Percentiles rank a stretch among this genome's conserved stretches.
phyloP scores from a whole-genome alignment of 2,113 vertebrate species.

The Oplegnathus fasciatus region DNA sequence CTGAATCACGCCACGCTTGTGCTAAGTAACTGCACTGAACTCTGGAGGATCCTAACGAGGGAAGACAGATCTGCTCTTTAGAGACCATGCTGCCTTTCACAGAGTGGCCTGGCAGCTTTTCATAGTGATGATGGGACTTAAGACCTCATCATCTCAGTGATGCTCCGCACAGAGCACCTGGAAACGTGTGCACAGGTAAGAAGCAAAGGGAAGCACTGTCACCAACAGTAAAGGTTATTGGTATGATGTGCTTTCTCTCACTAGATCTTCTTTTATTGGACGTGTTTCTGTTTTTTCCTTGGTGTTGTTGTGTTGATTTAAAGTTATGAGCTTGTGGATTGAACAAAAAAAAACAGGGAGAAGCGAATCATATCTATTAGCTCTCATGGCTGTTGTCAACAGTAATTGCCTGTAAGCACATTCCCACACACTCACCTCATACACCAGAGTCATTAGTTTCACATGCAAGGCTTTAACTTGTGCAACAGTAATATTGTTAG shows the following conservation, averaged over 20 bases:
- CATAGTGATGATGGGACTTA: slow-evolving; percentile 28
- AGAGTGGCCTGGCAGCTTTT: slow-evolving; percentile 21
- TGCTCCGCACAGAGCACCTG: slow-evolving; percentile 24
- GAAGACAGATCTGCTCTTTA: slow-evolving; percentile 63
- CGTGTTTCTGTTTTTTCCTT: neutral
- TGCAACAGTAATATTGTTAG: neutral
- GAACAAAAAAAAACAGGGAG: neutral
- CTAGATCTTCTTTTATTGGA: neutral
- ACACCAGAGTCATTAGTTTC: neutral
- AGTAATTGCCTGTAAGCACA: slow-evolving; percentile 9
- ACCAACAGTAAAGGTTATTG: neutral
- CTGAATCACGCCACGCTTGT: slow-evolving; percentile 44
- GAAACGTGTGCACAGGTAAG: slow-evolving; percentile 6
- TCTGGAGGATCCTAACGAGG: slow-evolving; percentile 56
- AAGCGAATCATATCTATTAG: neutral
- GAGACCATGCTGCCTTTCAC: slow-evolving; percentile 40
- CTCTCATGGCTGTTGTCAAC: neutral
- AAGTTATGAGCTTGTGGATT: neutral
- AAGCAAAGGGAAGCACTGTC: neutral
- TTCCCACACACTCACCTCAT: neutral
- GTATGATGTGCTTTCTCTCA: neutral
- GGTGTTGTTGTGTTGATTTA: neutral
- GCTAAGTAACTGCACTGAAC: slow-evolving; percentile 61
- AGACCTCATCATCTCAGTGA: slow-evolving; percentile 10
- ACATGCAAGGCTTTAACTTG: neutral